A percentile compares a stretch with the other conserved stretches of the same genome.
phyloP scores from a whole-genome alignment of 2,113 vertebrate species.

The Leptosomus discolor region DNA sequence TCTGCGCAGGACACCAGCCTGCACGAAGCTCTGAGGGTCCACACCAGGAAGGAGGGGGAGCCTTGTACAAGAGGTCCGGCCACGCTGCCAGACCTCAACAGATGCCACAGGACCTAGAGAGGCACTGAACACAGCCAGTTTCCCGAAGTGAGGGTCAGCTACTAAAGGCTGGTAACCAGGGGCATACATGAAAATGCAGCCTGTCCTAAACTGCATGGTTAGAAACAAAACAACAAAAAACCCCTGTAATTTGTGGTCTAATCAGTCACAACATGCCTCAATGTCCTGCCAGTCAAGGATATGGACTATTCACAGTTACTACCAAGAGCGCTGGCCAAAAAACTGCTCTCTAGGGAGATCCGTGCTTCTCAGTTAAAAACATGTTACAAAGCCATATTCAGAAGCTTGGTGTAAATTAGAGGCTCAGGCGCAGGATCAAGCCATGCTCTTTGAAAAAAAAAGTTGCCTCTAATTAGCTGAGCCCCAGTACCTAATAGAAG shows the following conservation, averaged over 20 bases:
- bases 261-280: neutral
- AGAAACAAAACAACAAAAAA: neutral
- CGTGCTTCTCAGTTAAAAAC: neutral
- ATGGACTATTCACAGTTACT: neutral
- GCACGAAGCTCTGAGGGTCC: accelerated
- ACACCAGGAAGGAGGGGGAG: accelerated
- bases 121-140: accelerated
- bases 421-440: neutral
- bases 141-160: neutral
- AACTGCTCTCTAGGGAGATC: neutral
- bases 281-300: neutral
- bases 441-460: neutral
- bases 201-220: accelerated
- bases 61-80: accelerated
- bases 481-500: neutral
- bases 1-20: accelerated
- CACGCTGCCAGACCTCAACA: neutral
- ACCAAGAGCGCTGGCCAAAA: neutral
- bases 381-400: neutral
- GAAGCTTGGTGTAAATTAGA: neutral
- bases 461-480: neutral
- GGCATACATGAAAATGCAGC: neutral
- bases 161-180: neutral
- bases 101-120: neutral
- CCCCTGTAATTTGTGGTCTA: neutral